These are phyloP conservation scores for Catamblyrhynchus diadema DNA, from an alignment of 2,797 vertebrate genomes.

Conservation along the genomic window DNA sequence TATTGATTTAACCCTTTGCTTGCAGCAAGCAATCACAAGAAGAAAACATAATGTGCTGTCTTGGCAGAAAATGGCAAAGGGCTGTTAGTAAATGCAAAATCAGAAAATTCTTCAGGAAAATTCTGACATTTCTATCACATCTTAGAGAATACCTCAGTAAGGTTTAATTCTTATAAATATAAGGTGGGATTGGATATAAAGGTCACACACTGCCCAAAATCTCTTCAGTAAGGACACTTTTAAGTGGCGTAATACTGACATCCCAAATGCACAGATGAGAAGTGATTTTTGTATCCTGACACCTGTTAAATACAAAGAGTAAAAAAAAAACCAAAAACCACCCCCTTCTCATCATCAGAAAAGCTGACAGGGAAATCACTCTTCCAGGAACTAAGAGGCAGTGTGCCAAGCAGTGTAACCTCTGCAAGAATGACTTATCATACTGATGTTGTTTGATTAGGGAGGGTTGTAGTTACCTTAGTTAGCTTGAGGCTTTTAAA, in stretches of 20 bases:
- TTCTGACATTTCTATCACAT: neutral
- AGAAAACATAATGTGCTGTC: neutral
- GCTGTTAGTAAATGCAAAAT: neutral
- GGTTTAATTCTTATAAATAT: neutral
- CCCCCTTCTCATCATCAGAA: neutral
- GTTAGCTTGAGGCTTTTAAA: neutral
- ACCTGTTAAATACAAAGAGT: neutral
- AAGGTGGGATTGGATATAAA: neutral
- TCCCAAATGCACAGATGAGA: neutral
- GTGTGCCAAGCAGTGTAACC: neutral
- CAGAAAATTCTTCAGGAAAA: neutral
- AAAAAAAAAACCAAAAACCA: neutral
- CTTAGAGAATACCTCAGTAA: neutral
- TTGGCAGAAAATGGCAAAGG: neutral
- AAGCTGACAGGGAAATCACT: constrained; percentile 5
- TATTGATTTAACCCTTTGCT: neutral
- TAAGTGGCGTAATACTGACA: neutral
- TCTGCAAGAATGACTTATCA: neutral
- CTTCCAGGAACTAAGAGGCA: neutral
- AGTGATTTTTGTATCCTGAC: neutral
- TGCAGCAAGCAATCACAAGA: neutral
- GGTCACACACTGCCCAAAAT: neutral
- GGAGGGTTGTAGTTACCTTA: neutral
- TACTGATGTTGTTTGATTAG: neutral
- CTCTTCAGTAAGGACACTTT: neutral